A percentile compares a stretch with the other conserved stretches of the same genome.
phyloP scores from a whole-genome alignment of 2,797 vertebrate genomes.

The Mastacembelus armatus region DNA sequence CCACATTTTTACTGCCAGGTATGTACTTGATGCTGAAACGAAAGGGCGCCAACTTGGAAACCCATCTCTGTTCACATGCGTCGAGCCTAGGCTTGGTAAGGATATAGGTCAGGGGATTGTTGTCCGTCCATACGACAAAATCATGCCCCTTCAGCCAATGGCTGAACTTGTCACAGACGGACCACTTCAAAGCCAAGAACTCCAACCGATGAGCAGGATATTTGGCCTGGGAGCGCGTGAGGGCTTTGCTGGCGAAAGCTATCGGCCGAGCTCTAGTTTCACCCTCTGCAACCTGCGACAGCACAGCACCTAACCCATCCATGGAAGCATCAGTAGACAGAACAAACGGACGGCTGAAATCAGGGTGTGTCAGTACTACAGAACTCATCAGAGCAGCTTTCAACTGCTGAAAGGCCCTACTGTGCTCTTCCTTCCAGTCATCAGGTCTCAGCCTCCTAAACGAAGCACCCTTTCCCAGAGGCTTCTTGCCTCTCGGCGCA shows the following conservation, averaged over 20 bases:
- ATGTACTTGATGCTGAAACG: constrained; percentile 2
- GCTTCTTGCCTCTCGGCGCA: neutral
- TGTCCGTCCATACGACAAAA: neutral
- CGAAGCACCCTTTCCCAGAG: neutral
- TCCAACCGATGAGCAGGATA: too few species aligned
- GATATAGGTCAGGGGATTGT: neutral
- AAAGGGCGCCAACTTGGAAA: neutral
- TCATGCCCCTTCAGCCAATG: neutral
- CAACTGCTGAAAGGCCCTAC: neutral
- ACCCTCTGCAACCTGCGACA: neutral
- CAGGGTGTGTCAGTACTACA: constrained; percentile 4
- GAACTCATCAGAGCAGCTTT: constrained; percentile 3
- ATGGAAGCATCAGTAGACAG: neutral
- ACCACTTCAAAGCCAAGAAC: neutral
- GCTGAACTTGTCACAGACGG: neutral
- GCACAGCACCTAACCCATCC: neutral
- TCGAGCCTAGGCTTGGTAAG: neutral
- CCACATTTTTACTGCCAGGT: neutral
- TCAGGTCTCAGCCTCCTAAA: neutral
- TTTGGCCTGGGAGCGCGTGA: too few species aligned
- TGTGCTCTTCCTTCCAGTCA: neutral
- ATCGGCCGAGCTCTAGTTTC: neutral
- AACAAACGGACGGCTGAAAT: constrained; percentile 10
- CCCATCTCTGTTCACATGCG: neutral
- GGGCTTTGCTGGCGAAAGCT: neutral